These are phyloP conservation scores for Galleria mellonella DNA, from an alignment of 1,140 invertebrate genomes.

Conservation along the genomic window DNA sequence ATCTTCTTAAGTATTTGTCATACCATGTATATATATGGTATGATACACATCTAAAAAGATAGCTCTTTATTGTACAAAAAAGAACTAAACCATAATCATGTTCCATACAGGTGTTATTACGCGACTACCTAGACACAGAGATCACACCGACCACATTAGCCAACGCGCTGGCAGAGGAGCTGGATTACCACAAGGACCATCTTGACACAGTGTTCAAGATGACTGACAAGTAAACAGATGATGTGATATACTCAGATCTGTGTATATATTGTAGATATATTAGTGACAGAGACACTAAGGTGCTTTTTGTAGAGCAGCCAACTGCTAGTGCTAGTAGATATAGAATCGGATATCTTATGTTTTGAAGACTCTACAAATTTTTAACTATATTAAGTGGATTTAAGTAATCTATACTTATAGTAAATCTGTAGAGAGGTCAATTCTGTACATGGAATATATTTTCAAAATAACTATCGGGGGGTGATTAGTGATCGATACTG, in stretches of 20 bases:
- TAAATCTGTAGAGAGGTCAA: no score
- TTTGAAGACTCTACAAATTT: no score
- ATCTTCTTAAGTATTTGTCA: no score
- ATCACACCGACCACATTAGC: slow-evolving; percentile 58
- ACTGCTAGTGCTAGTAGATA: background rate
- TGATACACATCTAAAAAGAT: no score
- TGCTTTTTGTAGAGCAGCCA: background rate
- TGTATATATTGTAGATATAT: background rate
- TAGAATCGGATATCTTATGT: background rate
- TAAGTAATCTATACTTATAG: no score
- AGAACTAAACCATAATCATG: background rate
- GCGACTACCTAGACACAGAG: slow-evolving; percentile 50
- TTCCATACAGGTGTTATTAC: slow-evolving; percentile 40
- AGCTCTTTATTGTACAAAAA: no score
- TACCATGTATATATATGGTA: no score
- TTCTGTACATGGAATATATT: no score
- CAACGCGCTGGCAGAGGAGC: slow-evolving; percentile 56
- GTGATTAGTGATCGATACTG: no score
- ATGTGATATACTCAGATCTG: background rate
- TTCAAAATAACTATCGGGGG: no score
- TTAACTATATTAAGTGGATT: no score
- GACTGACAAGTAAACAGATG: slow-evolving; percentile 30
- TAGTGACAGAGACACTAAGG: background rate
- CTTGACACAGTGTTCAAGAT: slow-evolving; percentile 50
- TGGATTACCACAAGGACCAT: slow-evolving; percentile 63